Conservation (phyloP, 2,797 vertebrate species). For the Buceros bicornis region DNA sequence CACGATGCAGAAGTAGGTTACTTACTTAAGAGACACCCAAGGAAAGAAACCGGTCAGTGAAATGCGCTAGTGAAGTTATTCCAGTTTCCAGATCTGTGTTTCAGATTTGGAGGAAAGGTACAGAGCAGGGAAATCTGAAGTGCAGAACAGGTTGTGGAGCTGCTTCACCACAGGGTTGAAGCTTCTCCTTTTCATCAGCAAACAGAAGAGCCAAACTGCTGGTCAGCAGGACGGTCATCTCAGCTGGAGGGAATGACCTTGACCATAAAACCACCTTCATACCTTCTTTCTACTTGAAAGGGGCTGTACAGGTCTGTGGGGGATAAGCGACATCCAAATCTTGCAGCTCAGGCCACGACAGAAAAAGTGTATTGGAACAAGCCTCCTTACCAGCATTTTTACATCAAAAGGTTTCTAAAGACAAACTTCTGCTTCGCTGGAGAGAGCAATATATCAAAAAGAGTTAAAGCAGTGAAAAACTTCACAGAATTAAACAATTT, state of each 20-base stretch:
- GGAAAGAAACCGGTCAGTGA: background rate
- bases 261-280: background rate
- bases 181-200: background rate
- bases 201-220: background rate
- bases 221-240: background rate
- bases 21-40: background rate
- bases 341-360: background rate
- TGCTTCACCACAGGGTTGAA: background rate
- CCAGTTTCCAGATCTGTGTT: background rate
- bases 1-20: background rate
- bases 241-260: rapidly evolving
- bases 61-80: background rate
- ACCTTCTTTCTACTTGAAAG: background rate
- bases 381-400: background rate
- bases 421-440: background rate
- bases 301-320: background rate
- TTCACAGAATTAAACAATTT: background rate
- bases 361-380: background rate
- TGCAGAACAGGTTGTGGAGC: background rate
- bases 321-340: background rate
- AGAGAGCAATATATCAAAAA: background rate
- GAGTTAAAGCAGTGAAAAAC: background rate
- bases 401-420: background rate
- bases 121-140: background rate
- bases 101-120: background rate